Evolutionary conservation across 2,113 vertebrate species (phyloP).

Genomic region (Crotalus horridus): DNA sequence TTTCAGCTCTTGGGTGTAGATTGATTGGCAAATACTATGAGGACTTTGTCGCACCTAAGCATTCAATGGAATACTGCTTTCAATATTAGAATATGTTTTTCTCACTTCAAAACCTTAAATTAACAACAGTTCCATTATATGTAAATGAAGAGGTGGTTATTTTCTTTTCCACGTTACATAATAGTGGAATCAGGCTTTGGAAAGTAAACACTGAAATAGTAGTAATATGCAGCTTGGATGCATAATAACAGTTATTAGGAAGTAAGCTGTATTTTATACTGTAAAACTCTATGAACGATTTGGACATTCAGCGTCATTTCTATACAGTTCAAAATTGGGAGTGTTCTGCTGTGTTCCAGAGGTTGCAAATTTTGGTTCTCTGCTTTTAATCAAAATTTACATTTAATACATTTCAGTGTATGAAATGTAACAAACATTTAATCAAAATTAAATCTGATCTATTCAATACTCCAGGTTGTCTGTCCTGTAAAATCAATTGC

Average conservation of each 20-base stretch:
- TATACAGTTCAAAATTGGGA: background rate
- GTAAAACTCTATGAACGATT: background rate
- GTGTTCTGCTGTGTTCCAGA: background rate
- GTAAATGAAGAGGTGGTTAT: constrained; percentile 39
- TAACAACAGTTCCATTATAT: constrained; percentile 57
- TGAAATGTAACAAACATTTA: background rate
- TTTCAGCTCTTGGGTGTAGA: constrained; percentile 66
- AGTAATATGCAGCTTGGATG: background rate
- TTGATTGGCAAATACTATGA: constrained; percentile 70
- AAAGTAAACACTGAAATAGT: constrained; percentile 6
- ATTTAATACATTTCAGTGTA: background rate
- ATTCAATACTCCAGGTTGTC: background rate
- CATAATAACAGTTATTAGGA: background rate
- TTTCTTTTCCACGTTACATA: constrained; percentile 50
- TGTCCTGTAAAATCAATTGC: background rate
- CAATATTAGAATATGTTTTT: constrained; percentile 55
- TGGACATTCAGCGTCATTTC: background rate
- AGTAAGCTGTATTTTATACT: background rate
- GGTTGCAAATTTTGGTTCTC: background rate
- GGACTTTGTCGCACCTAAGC: constrained; percentile 71
- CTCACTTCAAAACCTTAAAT: constrained; percentile 51
- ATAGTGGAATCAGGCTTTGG: constrained; percentile 15
- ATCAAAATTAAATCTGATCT: background rate
- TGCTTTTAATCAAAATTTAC: background rate
- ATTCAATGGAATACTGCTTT: constrained; percentile 57